These are phyloP conservation scores for Acanthosepion pharaonis DNA, from an alignment of 2,888 invertebrate genomes.

Conservation along the genomic window DNA sequence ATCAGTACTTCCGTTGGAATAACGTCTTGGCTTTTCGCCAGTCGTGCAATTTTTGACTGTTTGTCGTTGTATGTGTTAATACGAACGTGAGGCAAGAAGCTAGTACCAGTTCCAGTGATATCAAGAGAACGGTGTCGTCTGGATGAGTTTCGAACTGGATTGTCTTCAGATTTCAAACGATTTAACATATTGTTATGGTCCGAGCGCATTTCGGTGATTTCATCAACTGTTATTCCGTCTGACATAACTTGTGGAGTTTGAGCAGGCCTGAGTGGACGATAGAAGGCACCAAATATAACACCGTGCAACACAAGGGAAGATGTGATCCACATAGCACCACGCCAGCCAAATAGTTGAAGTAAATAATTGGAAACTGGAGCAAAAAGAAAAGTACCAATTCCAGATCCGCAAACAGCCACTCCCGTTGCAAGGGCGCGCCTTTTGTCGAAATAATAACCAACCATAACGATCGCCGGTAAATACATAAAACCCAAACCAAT, in stretches of 20 bases:
- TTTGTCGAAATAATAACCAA: conserved; percentile 97
- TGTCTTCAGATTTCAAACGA: background rate
- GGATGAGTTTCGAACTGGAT: background rate
- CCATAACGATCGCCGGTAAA: conserved; percentile 94
- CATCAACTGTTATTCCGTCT: background rate
- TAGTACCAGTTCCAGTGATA: background rate
- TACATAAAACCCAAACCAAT: conserved; percentile 95
- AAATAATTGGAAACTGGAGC: conserved; percentile 85
- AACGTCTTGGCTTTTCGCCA: conserved; percentile 58
- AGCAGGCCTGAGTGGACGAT: conserved; percentile 82
- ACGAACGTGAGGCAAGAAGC: background rate
- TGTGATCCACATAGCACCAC: conserved; percentile 83
- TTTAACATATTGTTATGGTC: background rate
- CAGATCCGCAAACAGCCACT: conserved; percentile 95
- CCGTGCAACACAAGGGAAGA: conserved; percentile 87
- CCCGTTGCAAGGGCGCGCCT: conserved; percentile 96
- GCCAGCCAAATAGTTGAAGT: conserved; percentile 83
- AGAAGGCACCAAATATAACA: conserved; percentile 84
- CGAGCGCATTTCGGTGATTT: background rate
- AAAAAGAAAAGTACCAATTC: conserved; percentile 91
- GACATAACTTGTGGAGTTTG: conserved; percentile 35
- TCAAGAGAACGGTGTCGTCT: conserved; percentile 35
- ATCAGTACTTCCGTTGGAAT: conserved; percentile 46
- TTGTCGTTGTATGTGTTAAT: background rate
- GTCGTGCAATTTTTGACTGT: conserved; percentile 49